These are phyloP conservation scores for Trinectes maculatus DNA, from an alignment of 2,113 vertebrate species.

Conservation along the genomic window DNA sequence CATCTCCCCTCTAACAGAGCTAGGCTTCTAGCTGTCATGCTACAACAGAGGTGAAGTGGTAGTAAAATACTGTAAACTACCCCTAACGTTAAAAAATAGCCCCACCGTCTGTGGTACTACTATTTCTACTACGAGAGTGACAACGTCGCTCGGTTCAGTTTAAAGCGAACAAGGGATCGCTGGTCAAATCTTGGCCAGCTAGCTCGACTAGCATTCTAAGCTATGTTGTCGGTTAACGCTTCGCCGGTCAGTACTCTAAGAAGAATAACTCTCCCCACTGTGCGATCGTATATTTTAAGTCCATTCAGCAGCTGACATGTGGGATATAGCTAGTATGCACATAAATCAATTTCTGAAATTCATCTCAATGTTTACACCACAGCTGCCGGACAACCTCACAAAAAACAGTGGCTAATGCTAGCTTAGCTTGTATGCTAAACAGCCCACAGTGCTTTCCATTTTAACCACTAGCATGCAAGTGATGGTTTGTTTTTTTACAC, in stretches of 20 bases:
- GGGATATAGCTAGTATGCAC: rapidly evolving
- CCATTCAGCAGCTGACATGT: not conserved
- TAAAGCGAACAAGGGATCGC: slow-evolving; percentile 1
- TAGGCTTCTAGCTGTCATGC: not conserved
- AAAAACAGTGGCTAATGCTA: slow-evolving; percentile 51
- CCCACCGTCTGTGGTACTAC: not conserved
- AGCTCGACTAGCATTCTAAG: slow-evolving; percentile 50
- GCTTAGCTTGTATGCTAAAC: slow-evolving; percentile 47
- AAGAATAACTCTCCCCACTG: not conserved
- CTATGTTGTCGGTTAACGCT: slow-evolving; percentile 1
- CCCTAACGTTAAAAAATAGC: too few relatives aligned
- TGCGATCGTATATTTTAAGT: rapidly evolving
- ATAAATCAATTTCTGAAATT: not conserved
- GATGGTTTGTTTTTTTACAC: not conserved
- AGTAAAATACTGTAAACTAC: not conserved
- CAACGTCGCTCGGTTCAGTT: slow-evolving; percentile 2
- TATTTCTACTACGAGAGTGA: not conserved
- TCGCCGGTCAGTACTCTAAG: not conserved
- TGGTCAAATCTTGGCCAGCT: slow-evolving; percentile 37
- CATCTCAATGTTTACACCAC: slow-evolving; percentile 8
- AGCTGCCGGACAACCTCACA: slow-evolving; percentile 4
- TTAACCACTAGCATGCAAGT: not conserved
- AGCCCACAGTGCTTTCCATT: not conserved
- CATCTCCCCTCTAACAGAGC: not conserved
- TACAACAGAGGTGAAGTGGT: not conserved